Evolutionary conservation across 2,797 vertebrate genomes (phyloP), one percentile per base, ranked within the genome.

Genomic region (Arrhamphus sclerolepis): DNA sequence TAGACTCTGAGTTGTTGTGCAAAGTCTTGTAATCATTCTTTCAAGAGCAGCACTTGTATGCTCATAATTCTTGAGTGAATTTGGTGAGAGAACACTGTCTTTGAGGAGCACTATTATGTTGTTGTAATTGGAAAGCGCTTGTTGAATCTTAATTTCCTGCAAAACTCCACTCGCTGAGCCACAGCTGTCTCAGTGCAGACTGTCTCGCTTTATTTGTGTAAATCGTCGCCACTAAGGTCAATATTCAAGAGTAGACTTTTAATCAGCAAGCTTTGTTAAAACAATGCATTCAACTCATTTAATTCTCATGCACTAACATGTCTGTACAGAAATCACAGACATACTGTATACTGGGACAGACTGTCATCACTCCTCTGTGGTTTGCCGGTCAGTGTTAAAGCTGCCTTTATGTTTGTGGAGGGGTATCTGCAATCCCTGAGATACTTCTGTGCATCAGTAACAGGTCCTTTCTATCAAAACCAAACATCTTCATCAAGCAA

Each of bases 11-110:
- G 52, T 53, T 58, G 63, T 50, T 41, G 44, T 44, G 34, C 48
- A 66, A 67, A 77, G 48, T 19, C 9, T 4, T 50, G 55, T 54
- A 61, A 57, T 74, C 38, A 52, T 50, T 62, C 44, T 39, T 77
- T 55, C 21, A 56, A 67, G 46, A 74, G 69, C 34, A 26, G 26
- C 62, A 55, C 46, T 56, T 17, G 22, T 29, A 7, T 44, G 39
- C 44, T 46, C 18, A 49, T 51, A 59, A 62, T 49, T 66, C 54
- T 14, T 28, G 47, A 34, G 40, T 31, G 50, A 50, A 52, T 39
- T 62, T 24, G 17, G 26, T 0, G 20, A 43, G 56, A 46, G 55
- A 73, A 44, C 9, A 34, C 31, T 20, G 2, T 57, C 41, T 72
- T 22, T 29, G 43, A 63, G 56, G 67, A 43, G 29, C 41, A 38